Evolutionary conservation across 2,888 invertebrate genomes (phyloP), one percentile per base, ranked within the genome.

Genomic region (Drosophila recens): DNA sequence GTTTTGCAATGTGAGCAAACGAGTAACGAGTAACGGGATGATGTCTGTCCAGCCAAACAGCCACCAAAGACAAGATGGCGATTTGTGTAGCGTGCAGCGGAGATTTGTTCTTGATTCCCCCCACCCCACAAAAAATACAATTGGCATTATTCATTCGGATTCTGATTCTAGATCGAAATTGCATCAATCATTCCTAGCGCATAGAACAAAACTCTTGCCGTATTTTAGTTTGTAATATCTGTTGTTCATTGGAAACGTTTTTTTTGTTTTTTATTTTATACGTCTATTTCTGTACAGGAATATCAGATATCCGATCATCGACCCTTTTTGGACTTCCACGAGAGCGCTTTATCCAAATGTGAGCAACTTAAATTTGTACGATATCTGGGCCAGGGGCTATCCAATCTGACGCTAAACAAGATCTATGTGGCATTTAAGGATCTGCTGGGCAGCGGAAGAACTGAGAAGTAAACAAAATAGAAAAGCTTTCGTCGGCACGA

Each of bases 251-350:
- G n/a, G n/a, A 51, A 4, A 27, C 4, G 59, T 71, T 51, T n/a
- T 36, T 65, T n/a, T 36, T 65, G 49, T 33, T 52, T 17, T 15
- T 40, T 5, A 40, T 11, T 43, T 17, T 27, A 42, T 30, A 30
- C n/a, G 13, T 43, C n/a, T 48, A 4, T 23, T 10, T n/a, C 6
- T 43, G 40, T 27, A 54, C 67, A 92, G 92, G 92, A 92, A 91
- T 92, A 92, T 90, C 91, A 91, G 88, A 90, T 92, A 85, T 90
- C 91, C 87, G 92, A 92, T 91, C 92, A 92, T 90, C 87, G 92
- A 90, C 91, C 92, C 90, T 92, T 92, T 91, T 90, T 92, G 91
- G 92, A 92, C 90, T 92, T 92, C 90, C 92, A 92, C 90, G 92
- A 92, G 83, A 92, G 92, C 87, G 92, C 92, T 72, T 79, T 92